These are phyloP conservation scores for Dendrolimus kikuchii DNA, from an alignment of 1,140 invertebrate species.

Conservation along the genomic window DNA sequence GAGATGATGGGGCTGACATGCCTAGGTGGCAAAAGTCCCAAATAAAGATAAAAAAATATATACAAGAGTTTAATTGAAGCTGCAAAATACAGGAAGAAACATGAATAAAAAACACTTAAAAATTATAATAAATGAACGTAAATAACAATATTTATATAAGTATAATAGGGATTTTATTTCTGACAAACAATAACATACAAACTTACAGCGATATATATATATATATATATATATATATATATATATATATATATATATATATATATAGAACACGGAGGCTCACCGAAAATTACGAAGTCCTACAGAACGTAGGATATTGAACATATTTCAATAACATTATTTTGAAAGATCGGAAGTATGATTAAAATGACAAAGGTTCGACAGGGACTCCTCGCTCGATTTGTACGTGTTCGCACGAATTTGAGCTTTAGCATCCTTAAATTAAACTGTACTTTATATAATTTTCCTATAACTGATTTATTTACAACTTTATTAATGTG, in stretches of 20 bases:
- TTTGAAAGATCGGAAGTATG: conserved; percentile 68
- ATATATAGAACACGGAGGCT: conserved; percentile 15
- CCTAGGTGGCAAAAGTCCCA: too few relatives aligned
- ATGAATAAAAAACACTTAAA: too few relatives aligned
- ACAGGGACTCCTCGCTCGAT: conserved; percentile 41
- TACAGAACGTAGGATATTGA: conserved; percentile 61
- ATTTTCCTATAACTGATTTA: conserved; percentile 22
- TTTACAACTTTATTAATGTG: conserved; percentile 48
- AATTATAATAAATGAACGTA: too few relatives aligned
- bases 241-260: background rate
- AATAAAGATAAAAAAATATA: too few relatives aligned
- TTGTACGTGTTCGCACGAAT: conserved; percentile 30
- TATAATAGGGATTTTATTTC: too few relatives aligned
- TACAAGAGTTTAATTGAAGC: too few relatives aligned
- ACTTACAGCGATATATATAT: background rate
- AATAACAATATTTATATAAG: too few relatives aligned
- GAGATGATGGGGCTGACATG: too few relatives aligned
- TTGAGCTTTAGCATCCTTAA: conserved; percentile 34
- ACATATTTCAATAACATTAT: conserved; percentile 71
- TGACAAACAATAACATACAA: too few relatives aligned
- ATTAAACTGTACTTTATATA: conserved; percentile 21
- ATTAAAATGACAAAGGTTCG: conserved; percentile 71
- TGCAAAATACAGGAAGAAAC: too few relatives aligned
- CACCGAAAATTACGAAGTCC: conserved; percentile 44
- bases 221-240: background rate